Percentiles rank a stretch among this genome's conserved stretches.
phyloP scores from a whole-genome alignment of 2,113 vertebrate genomes.

The Pycnonotus jocosus region DNA sequence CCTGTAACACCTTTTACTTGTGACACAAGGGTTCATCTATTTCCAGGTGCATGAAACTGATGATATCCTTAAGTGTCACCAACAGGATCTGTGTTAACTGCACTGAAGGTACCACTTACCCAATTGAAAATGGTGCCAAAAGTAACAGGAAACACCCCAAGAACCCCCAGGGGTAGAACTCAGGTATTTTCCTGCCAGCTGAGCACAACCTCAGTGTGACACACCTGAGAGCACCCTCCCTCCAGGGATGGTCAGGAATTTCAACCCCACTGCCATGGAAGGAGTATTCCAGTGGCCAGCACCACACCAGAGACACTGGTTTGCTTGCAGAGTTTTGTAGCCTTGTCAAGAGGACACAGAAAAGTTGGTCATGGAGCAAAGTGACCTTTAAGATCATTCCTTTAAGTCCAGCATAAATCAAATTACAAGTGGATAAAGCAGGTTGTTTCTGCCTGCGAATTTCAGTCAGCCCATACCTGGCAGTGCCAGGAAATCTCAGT shows the following conservation, averaged over 20 bases:
- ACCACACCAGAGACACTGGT: rapidly evolving
- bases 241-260: not conserved
- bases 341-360: not conserved
- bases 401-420: not conserved
- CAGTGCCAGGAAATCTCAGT: not conserved
- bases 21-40: not conserved
- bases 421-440: not conserved
- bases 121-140: not conserved
- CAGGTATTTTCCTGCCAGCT: not conserved
- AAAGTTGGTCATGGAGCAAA: not conserved
- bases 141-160: not conserved
- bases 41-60: not conserved
- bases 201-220: not conserved
- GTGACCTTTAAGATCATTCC: not conserved
- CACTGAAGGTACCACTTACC: not conserved
- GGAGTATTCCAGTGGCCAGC: too few species aligned
- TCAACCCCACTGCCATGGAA: rapidly evolving
- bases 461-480: not conserved
- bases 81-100: not conserved
- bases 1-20: not conserved
- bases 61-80: not conserved
- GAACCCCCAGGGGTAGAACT: too few species aligned
- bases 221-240: too few species aligned
- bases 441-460: not conserved
- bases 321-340: not conserved